A percentile compares a stretch with the other conserved stretches of the same genome.
phyloP scores from a whole-genome alignment of 2,888 invertebrate genomes.

The Drosophila kokeensis region DNA sequence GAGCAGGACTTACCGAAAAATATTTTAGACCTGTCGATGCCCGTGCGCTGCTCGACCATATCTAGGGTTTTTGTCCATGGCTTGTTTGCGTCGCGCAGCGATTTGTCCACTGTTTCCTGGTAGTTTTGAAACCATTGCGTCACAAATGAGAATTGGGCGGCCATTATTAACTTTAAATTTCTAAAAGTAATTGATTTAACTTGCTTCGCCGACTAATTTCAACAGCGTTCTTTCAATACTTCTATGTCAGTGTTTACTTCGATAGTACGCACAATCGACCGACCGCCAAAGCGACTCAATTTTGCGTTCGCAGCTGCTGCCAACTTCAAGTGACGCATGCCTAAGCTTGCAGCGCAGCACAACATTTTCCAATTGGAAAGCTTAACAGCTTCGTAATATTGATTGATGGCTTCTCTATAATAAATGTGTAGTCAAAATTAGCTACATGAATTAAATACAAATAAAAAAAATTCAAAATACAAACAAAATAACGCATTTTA shows the following conservation, averaged over 20 bases:
- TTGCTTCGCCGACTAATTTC: slow-evolving; percentile 43
- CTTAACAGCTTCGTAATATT: neutral
- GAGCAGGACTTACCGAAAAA: slow-evolving; percentile 89
- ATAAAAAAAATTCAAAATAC: slow-evolving; percentile 1
- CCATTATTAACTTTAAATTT: slow-evolving; percentile 52
- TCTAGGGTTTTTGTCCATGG: slow-evolving; percentile 90
- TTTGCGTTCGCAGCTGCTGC: slow-evolving; percentile 15
- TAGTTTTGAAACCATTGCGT: slow-evolving; percentile 85
- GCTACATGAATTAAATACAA: neutral
- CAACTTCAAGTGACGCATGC: slow-evolving; percentile 17
- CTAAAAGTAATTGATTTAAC: slow-evolving; percentile 48
- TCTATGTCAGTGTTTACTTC: slow-evolving; percentile 8
- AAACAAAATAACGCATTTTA: slow-evolving; percentile 68
- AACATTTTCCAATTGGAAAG: neutral
- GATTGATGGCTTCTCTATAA: no score
- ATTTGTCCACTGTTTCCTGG: slow-evolving; percentile 87
- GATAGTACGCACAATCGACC: slow-evolving; percentile 15
- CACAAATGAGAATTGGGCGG: slow-evolving; percentile 56
- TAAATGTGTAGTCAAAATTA: neutral
- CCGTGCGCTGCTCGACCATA: slow-evolving; percentile 89
- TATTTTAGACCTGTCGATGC: slow-evolving; percentile 90
- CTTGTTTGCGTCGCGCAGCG: slow-evolving; percentile 89
- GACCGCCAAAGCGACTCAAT: slow-evolving; percentile 28
- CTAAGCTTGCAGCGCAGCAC: neutral
- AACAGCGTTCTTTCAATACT: slow-evolving; percentile 18